Percentiles rank a stretch among this genome's conserved stretches.
These are phyloP conservation scores for Gephyroberyx darwinii DNA, from an alignment of 2,797 vertebrate species.

Conservation along the genomic window DNA sequence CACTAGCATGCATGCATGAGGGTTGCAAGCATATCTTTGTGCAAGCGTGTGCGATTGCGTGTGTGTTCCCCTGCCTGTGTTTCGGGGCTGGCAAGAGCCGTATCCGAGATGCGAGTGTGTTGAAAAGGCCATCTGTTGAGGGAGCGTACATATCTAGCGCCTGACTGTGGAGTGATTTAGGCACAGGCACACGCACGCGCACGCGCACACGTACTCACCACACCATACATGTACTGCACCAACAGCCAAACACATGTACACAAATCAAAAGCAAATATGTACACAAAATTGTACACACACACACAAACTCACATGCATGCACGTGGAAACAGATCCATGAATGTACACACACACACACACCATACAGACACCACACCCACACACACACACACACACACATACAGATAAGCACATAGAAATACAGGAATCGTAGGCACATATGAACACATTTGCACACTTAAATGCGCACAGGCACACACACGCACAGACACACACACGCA, in stretches of 20 bases:
- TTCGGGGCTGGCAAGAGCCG: conserved; percentile 51
- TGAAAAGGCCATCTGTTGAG: conserved; percentile 77
- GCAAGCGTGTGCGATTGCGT: conserved; percentile 3
- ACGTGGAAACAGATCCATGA: neutral
- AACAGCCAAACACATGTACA: neutral
- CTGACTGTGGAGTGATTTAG: conserved; percentile 14
- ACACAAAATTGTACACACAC: neutral
- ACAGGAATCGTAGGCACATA: conserved; percentile 9
- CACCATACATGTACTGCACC: conserved; percentile 3
- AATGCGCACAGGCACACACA: neutral
- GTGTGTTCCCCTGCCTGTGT: conserved; percentile 6
- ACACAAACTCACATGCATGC: neutral
- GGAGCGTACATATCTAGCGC: conserved; percentile 54
- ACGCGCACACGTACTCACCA: neutral
- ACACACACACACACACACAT: conserved; percentile 1
- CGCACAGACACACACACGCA: conserved; percentile 3
- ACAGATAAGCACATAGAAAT: conserved; percentile 11
- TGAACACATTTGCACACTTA: conserved; percentile 2
- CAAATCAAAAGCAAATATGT: conserved; percentile 6
- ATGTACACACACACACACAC: neutral
- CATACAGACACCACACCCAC: conserved; percentile 5
- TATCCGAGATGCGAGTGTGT: conserved; percentile 57
- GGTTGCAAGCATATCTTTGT: conserved; percentile 46
- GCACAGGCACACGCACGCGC: conserved; percentile 15
- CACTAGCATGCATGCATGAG: conserved; percentile 51